Conservation (phyloP, 2,113 vertebrate genomes). For the Microtus richardsoni region DNA sequence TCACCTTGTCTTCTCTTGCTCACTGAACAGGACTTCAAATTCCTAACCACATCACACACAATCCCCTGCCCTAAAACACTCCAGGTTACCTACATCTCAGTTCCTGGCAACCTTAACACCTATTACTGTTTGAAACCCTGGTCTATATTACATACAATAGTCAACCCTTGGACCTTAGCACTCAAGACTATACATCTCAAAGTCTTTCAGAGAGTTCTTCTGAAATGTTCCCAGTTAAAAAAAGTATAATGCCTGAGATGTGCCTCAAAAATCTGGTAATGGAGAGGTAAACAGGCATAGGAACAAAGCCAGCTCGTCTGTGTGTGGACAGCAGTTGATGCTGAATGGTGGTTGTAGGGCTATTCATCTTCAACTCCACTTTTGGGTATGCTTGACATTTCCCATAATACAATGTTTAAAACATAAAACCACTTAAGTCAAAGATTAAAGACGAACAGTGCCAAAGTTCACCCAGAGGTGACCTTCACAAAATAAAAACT, state of each 20-base stretch:
- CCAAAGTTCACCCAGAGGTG: constrained; percentile 60
- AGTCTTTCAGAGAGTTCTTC: constrained; percentile 29
- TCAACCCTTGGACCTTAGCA: not conserved
- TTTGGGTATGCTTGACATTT: constrained; percentile 26
- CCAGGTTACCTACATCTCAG: not conserved
- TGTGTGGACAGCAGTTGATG: not conserved
- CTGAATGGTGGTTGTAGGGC: not conserved
- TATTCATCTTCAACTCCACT: constrained; percentile 27
- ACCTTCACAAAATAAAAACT: constrained; percentile 65
- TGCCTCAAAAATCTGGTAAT: constrained; percentile 38
- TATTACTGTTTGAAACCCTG: not conserved
- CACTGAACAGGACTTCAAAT: not conserved
- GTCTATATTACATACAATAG: not conserved
- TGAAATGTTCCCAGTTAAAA: constrained; percentile 45
- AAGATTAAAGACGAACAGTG: constrained; percentile 52
- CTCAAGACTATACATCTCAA: not conserved
- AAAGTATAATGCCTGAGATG: not conserved
- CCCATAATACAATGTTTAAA: constrained; percentile 52
- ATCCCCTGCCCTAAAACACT: not conserved
- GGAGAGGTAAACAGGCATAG: not conserved
- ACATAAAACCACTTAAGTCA: constrained; percentile 63
- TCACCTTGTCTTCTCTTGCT: not conserved
- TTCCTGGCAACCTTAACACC: not conserved
- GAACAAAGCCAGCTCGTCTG: not conserved
- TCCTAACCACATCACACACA: not conserved